A percentile compares a stretch with the other conserved stretches of the same genome.
These are phyloP conservation scores for Phaedon cochleariae DNA, from an alignment of 2,888 invertebrate species.

Conservation along the genomic window DNA sequence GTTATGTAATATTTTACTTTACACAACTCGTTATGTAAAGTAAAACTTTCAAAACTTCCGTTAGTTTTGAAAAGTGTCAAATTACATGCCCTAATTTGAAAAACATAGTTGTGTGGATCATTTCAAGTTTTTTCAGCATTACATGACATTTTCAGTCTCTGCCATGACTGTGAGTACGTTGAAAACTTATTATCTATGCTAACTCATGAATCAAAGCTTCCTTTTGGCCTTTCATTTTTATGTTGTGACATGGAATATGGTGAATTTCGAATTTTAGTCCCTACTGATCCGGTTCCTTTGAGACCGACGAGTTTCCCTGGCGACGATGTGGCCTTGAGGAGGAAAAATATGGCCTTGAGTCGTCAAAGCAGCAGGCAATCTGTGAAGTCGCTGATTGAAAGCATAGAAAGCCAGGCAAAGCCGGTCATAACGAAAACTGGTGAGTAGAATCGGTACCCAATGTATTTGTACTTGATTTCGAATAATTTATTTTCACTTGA, in stretches of 20 bases:
- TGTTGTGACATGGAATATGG: neutral
- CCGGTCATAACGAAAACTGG: slow-evolving; percentile 42
- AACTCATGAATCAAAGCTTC: neutral
- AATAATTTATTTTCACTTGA: no score
- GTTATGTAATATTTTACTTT: no score
- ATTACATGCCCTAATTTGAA: no score
- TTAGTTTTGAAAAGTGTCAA: no score
- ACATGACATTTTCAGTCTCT: no score
- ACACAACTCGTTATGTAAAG: no score
- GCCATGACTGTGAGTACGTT: no score
- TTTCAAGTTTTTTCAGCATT: no score
- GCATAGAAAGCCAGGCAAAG: slow-evolving; percentile 74
- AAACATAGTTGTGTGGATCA: no score
- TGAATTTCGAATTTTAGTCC: slow-evolving; percentile 47
- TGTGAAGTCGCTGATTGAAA: slow-evolving; percentile 90
- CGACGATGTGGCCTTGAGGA: slow-evolving; percentile 69
- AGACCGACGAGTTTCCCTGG: slow-evolving; percentile 67
- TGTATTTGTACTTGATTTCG: no score
- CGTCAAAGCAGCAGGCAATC: slow-evolving; percentile 82
- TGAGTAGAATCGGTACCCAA: slow-evolving; percentile 39
- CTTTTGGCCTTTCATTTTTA: no score
- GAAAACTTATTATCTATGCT: neutral
- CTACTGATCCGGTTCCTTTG: slow-evolving; percentile 57
- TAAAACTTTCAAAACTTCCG: no score
- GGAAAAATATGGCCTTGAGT: slow-evolving; percentile 65